Evolutionary conservation across 2,888 invertebrate genomes (phyloP).

Genomic region (Tachina fera): DNA sequence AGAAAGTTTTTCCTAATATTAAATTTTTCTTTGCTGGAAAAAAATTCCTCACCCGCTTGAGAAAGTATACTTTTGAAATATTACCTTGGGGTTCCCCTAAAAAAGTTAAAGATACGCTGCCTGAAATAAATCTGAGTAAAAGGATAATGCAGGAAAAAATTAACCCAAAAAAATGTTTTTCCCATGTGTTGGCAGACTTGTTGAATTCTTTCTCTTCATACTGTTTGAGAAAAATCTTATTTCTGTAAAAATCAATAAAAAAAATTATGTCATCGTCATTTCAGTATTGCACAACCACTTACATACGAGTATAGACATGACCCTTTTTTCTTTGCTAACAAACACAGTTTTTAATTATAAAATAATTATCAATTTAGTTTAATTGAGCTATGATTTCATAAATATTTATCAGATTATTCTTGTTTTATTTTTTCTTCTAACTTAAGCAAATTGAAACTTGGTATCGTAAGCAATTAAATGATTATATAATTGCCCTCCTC

Average conservation of each 20-base stretch:
- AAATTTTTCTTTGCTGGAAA: no score
- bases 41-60: no score
- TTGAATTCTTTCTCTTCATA: no score
- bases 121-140: no score
- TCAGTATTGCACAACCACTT: slow-evolving; percentile 14
- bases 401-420: slow-evolving; percentile 43
- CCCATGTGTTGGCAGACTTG: no score
- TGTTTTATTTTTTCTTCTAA: not conserved
- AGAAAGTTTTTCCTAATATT: no score
- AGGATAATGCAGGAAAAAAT: no score
- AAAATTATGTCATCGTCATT: slow-evolving; percentile 36
- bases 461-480: slow-evolving; percentile 25
- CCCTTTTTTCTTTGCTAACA: not conserved
- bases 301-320: not conserved
- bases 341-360: slow-evolving; percentile 24
- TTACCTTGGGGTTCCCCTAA: no score
- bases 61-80: no score
- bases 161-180: no score
- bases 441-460: slow-evolving; percentile 9
- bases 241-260: not conserved
- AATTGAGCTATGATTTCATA: slow-evolving; percentile 64
- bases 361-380: slow-evolving; percentile 40
- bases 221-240: not conserved
- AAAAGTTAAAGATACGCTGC: no score
- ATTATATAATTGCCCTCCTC: slow-evolving; percentile 14